Evolutionary conservation across 2,113 vertebrate genomes (phyloP).

Genomic region (Daphoenositta chrysoptera): DNA sequence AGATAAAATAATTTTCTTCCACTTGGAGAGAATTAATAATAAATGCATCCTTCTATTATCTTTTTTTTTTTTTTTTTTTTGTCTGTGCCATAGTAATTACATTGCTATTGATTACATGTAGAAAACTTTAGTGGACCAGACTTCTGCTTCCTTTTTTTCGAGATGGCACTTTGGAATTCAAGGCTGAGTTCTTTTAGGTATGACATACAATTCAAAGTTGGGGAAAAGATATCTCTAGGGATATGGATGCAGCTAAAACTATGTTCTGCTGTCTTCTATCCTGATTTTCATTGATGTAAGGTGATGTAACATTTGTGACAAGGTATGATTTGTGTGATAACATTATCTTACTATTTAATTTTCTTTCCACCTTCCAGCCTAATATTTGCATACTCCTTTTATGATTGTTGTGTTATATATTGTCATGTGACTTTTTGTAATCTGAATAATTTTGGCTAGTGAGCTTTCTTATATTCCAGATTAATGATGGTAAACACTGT

Average conservation of each 20-base stretch:
- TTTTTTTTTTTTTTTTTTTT: not conserved
- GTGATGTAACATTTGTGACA: not conserved
- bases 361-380: not conserved
- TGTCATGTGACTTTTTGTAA: not conserved
- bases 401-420: not conserved
- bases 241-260: not conserved
- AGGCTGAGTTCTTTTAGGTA: not conserved
- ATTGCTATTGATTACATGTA: not conserved
- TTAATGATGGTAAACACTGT: not conserved
- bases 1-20: not conserved
- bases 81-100: not conserved
- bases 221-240: not conserved
- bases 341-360: not conserved
- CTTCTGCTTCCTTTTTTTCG: not conserved
- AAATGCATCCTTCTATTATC: not conserved
- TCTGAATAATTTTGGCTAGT: not conserved
- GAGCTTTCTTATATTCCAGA: not conserved
- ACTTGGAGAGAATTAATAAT: not conserved
- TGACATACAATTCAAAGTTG: not conserved
- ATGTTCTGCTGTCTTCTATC: not conserved
- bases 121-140: not conserved
- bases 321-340: not conserved
- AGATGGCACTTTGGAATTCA: not conserved
- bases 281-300: not conserved
- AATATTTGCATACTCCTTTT: not conserved